A percentile compares a stretch with the other conserved stretches of the same genome.
Evolutionary conservation across 2,888 invertebrate genomes (phyloP).

Genomic region (Strigamia transsilvanica): DNA sequence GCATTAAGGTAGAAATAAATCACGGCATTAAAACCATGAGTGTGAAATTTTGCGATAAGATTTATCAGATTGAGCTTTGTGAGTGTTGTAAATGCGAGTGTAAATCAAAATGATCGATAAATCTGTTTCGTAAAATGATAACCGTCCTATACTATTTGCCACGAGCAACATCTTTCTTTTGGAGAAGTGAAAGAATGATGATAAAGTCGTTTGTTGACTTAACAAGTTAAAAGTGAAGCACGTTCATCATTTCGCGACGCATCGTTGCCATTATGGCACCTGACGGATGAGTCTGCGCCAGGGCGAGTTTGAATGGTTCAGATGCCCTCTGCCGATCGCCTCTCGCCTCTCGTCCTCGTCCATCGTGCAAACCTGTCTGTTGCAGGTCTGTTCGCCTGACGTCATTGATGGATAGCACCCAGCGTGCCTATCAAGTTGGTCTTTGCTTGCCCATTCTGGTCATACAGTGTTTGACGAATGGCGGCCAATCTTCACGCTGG

Average conservation of each 20-base stretch:
- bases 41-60: slow-evolving; percentile 36
- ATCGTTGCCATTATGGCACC: not conserved
- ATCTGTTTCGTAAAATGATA: not conserved
- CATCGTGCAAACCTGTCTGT: slow-evolving; percentile 25
- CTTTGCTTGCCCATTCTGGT: slow-evolving; percentile 43
- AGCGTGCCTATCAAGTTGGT: slow-evolving; percentile 26
- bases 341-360: not conserved
- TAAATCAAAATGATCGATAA: slow-evolving; percentile 34
- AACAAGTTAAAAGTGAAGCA: slow-evolving; percentile 35
- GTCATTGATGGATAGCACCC: slow-evolving; percentile 41
- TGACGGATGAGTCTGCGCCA: slow-evolving; percentile 23
- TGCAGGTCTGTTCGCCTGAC: slow-evolving; percentile 33
- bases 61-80: not conserved
- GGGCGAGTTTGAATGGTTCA: slow-evolving; percentile 27
- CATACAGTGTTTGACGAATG: slow-evolving; percentile 41
- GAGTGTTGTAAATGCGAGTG: slow-evolving; percentile 29
- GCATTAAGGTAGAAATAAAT: slow-evolving; percentile 5
- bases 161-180: not conserved
- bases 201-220: slow-evolving; percentile 27
- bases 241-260: not conserved
- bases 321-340: slow-evolving; percentile 34
- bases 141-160: not conserved
- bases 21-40: not conserved
- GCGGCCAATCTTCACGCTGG: slow-evolving; percentile 49
- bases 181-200: not conserved